These are phyloP conservation scores for Catharus fuscescens DNA, from an alignment of 2,113 vertebrate species.

Conservation along the genomic window DNA sequence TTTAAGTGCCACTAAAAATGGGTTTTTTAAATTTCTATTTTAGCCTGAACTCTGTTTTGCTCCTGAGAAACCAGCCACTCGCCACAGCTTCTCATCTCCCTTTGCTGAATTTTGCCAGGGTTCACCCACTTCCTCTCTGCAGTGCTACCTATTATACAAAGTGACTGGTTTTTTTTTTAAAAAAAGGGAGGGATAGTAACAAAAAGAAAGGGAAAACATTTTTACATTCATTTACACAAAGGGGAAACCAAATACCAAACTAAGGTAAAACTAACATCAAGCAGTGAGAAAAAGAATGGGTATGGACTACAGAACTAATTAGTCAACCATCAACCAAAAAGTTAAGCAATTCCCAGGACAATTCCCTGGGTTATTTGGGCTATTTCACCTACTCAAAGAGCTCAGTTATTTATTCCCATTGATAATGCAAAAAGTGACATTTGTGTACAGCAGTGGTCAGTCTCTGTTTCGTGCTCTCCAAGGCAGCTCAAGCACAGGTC, in stretches of 20 bases:
- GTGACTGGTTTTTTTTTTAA: not conserved
- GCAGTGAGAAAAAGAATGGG: not conserved
- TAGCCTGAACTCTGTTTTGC: not conserved
- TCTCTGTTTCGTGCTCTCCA: not conserved
- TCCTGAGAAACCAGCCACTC: not conserved
- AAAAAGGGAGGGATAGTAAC: rapidly evolving
- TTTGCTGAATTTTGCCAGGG: not conserved
- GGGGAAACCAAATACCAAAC: not conserved
- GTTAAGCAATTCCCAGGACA: not conserved
- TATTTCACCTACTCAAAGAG: not conserved
- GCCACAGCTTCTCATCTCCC: not conserved
- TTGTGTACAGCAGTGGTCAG: not conserved
- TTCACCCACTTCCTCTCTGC: not conserved
- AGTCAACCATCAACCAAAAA: not conserved
- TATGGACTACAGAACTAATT: not conserved
- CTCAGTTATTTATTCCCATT: not conserved
- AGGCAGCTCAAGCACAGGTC: not conserved
- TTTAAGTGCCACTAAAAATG: rapidly evolving
- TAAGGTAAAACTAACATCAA: not conserved
- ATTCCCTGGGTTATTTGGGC: not conserved
- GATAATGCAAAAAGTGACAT: not conserved
- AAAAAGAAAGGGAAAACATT: not conserved
- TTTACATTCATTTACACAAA: not conserved
- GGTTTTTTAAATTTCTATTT: not conserved
- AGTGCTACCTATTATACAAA: not conserved